Conservation (phyloP, 2,888 invertebrate genomes). For the Drosophila mimica region DNA sequence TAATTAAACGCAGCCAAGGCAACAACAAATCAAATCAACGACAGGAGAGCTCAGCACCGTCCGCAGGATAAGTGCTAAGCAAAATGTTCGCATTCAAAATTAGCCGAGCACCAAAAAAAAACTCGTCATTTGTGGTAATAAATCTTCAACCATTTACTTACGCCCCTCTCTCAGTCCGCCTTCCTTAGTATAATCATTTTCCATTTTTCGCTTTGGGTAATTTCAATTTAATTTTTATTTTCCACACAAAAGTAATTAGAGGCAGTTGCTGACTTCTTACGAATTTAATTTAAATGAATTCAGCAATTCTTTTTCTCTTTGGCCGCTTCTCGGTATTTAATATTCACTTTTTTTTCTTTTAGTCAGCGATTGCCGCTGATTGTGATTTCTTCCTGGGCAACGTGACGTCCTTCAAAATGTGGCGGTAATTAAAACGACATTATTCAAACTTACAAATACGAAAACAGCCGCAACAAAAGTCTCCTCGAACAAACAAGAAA, state of each 20-base stretch:
- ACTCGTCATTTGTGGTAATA: constrained; percentile 60
- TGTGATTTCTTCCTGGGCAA: constrained; percentile 34
- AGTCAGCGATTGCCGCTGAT: constrained; percentile 36
- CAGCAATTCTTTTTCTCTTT: constrained; percentile 39
- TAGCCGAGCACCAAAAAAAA: constrained; percentile 46
- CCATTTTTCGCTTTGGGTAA: constrained; percentile 43
- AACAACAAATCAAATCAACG: constrained; percentile 69
- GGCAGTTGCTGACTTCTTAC: constrained; percentile 39
- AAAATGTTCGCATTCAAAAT: constrained; percentile 51
- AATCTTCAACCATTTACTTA: constrained; percentile 58
- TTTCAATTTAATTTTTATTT: constrained; percentile 60
- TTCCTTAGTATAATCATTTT: constrained; percentile 9
- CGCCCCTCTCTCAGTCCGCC: not conserved
- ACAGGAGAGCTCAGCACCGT: constrained; percentile 27
- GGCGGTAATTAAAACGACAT: constrained; percentile 80
- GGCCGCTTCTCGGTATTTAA: constrained; percentile 33
- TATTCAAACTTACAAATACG: constrained; percentile 70
- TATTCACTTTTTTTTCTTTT: constrained; percentile 17
- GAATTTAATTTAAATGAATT: constrained; percentile 66
- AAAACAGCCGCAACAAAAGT: constrained; percentile 36
- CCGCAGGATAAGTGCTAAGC: constrained; percentile 21
- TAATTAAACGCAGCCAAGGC: constrained; percentile 71
- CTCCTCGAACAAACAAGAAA: constrained; percentile 6
- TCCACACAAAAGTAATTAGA: constrained; percentile 65
- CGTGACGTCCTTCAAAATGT: constrained; percentile 53